Base-by-base conservation (phyloP, 2,888 invertebrate genomes). In the Tenthredo notha region DNA sequence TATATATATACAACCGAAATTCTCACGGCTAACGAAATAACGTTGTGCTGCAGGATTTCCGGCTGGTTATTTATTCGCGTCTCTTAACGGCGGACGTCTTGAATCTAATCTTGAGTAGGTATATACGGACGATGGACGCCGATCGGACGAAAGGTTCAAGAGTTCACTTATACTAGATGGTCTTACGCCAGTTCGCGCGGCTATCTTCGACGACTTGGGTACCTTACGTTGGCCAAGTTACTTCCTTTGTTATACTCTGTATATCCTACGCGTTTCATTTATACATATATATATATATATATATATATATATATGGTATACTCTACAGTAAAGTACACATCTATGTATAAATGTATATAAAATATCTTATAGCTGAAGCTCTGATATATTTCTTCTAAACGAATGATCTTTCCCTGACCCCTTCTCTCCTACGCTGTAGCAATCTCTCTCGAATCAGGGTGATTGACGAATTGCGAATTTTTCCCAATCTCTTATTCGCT, bases 101-200 rank as follows among this genome's bases (percentile, higher is more conserved):
- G 65, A 70, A 70, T 83, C 43, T 83, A 83, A 83, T 83, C 83
- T 83, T 37, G 9, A 83, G 15, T 50, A 33, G 67, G 67, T 33
- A 74, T 47, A 67, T 21, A n/a, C 65, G n/a, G 40, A 83, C n/a
- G 83, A 70, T 47, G 83, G 83, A 67, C 83, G 67, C 83, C 54
- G 67, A 83, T 83, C 83, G 83, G 67, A 83, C 67, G 29, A 50
- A 83, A 83, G 83, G 83, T 65, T 83, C 83, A 83, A 83, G 70
- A 83, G 83, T 83, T 83, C 83, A 83, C 83, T 43, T 61, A 58
- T 61, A 40, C 58, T 61, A 37, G 37, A 54, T 47, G 40, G 77
- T 21, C 25, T 80, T 58, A 80, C 58, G 77, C 47, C 33, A 40
- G 80, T 80, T 80, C 80, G 80, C 80, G 80, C 50, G 29, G 47